phyloP scores from a whole-genome alignment of 1,140 invertebrate genomes.

The Bombus confusus region DNA sequence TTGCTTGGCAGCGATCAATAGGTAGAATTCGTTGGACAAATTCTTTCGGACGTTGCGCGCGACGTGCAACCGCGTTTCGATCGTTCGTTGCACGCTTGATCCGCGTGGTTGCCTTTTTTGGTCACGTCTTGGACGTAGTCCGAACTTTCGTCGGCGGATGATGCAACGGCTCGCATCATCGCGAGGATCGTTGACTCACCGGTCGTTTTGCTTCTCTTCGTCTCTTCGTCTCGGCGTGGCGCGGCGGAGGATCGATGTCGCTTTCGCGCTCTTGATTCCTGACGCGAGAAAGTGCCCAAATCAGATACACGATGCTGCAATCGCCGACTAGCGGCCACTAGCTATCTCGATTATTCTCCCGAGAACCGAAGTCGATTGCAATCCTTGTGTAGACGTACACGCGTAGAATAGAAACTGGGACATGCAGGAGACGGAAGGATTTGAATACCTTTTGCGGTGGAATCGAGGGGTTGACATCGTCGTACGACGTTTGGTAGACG shows the following conservation, averaged over 20 bases:
- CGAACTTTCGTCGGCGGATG: constrained; percentile 36
- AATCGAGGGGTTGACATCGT: no score
- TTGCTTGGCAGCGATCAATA: background rate
- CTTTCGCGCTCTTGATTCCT: background rate
- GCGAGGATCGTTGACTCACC: constrained; percentile 43
- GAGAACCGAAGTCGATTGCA: background rate
- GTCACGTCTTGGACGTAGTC: constrained; percentile 35
- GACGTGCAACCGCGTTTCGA: background rate
- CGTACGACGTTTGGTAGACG: no score
- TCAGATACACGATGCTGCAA: background rate
- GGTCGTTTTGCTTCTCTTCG: constrained; percentile 28
- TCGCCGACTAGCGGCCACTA: background rate
- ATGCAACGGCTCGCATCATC: constrained; percentile 43
- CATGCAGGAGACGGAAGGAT: no score
- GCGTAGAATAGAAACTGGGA: no score
- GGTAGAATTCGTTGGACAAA: background rate
- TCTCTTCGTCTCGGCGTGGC: background rate
- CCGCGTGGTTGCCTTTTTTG: constrained; percentile 42
- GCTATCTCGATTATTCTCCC: background rate
- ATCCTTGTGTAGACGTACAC: no score
- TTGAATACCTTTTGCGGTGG: no score
- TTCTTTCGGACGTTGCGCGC: background rate
- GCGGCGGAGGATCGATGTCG: background rate
- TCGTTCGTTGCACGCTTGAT: constrained; percentile 2
- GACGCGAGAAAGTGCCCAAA: background rate